Percentiles rank a stretch among this genome's conserved stretches.
phyloP scores from a whole-genome alignment of 2,113 vertebrate species.

The Brienomyrus longianalis region DNA sequence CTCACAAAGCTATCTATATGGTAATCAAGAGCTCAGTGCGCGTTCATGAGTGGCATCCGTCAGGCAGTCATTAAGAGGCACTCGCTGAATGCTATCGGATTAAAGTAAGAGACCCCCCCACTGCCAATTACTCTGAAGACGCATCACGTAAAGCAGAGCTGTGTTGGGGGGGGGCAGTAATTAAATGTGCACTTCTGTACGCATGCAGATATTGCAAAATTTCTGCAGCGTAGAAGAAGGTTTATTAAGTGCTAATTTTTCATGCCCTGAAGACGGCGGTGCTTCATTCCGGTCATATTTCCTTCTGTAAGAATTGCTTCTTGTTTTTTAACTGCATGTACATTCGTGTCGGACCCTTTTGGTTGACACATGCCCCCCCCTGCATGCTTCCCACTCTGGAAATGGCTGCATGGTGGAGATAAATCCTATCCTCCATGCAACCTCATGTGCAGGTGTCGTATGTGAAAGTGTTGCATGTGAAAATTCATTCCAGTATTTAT shows the following conservation, averaged over 20 bases:
- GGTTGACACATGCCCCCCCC: not conserved
- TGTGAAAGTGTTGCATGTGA: conserved; percentile 19
- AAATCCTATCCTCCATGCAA: not conserved
- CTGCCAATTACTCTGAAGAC: conserved; percentile 6
- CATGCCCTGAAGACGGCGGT: not conserved
- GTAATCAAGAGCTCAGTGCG: conserved; percentile 20
- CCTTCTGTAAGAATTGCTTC: not conserved
- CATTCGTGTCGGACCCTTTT: not conserved
- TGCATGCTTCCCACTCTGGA: not conserved
- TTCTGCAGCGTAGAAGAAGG: not conserved
- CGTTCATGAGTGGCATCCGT: conserved; percentile 6
- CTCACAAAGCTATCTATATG: conserved; percentile 27
- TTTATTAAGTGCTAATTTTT: conserved; percentile 9
- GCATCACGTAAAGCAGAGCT: not conserved
- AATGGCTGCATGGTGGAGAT: conserved; percentile 8
- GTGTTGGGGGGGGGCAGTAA: not conserved
- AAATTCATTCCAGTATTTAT: conserved; percentile 62
- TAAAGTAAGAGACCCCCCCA: conserved; percentile 2
- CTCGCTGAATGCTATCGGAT: conserved; percentile 15
- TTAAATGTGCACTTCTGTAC: not conserved
- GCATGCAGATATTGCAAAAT: not conserved
- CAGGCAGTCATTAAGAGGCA: conserved; percentile 7
- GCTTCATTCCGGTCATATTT: not conserved
- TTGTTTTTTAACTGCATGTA: conserved; percentile 4
- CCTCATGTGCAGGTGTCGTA: conserved; percentile 24